These are phyloP conservation scores for Prunella fulvescens DNA, from an alignment of 2,113 vertebrate species.

Conservation along the genomic window DNA sequence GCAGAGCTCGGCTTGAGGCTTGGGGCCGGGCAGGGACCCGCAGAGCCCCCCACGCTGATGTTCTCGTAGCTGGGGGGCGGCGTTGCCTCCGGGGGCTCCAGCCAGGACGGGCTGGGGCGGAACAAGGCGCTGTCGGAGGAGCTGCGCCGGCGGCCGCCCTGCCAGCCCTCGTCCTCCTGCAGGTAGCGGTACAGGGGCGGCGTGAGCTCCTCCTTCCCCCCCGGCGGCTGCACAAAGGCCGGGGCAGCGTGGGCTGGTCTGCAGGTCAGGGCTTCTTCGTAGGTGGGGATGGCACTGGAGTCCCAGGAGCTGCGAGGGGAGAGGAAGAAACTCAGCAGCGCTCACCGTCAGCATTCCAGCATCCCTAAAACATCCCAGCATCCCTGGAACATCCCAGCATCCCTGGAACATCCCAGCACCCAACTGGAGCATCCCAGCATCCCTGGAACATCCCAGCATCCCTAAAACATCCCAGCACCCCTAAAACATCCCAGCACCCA, in stretches of 20 bases:
- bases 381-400: background rate
- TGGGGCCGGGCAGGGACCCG: background rate
- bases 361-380: background rate
- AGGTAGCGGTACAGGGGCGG: slow-evolving; percentile 5
- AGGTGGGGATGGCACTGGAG: slow-evolving; percentile 47
- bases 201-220: background rate
- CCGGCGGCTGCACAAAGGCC: background rate
- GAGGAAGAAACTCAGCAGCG: background rate
- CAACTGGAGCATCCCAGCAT: background rate
- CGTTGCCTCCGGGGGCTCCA: background rate
- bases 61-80: slow-evolving; percentile 71
- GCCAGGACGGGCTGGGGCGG: slow-evolving; percentile 10
- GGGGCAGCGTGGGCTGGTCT: background rate
- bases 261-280: slow-evolving; percentile 61
- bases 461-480: background rate
- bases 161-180: slow-evolving; percentile 26
- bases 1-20: background rate
- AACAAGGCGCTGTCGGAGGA: slow-evolving; percentile 37
- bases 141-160: background rate
- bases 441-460: background rate
- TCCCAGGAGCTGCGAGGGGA: slow-evolving; percentile 21
- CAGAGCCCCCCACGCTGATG: background rate
- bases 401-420: background rate
- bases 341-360: background rate
- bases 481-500: background rate